phyloP scores from a whole-genome alignment of 2,113 vertebrate genomes.

The Trogon melanurus region DNA sequence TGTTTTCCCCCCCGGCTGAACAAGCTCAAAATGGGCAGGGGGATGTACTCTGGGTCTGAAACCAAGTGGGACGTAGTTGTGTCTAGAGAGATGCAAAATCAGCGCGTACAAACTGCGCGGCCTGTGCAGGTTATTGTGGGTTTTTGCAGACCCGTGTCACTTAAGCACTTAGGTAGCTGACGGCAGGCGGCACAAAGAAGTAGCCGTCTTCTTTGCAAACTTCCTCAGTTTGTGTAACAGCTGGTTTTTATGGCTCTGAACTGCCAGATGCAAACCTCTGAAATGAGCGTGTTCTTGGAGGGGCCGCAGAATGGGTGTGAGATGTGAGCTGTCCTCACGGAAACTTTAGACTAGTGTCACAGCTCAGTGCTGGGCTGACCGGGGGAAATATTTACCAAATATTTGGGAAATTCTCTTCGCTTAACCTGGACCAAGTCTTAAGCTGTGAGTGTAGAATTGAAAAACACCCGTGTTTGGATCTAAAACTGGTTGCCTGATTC shows the following conservation, averaged over 20 bases:
- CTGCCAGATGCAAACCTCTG: neutral
- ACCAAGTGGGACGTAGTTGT: neutral
- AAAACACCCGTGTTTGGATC: neutral
- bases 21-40: neutral
- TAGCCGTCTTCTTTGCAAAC: neutral
- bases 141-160: neutral
- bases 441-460: neutral
- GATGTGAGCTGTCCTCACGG: neutral
- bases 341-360: neutral
- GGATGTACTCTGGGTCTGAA: neutral
- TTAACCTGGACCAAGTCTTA: neutral
- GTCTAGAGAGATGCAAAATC: neutral
- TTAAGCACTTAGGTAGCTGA: neutral
- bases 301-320: neutral
- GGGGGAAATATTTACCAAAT: neutral
- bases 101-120: accelerated
- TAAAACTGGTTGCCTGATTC: neutral
- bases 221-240: neutral
- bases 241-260: neutral
- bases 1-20: neutral
- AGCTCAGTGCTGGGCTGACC: neutral
- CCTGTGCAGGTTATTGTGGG: neutral
- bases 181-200: neutral
- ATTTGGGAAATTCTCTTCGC: neutral
- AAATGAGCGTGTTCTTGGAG: neutral